phyloP scores from a whole-genome alignment of 2,888 invertebrate genomes.

The Rhodophaea formosa region DNA sequence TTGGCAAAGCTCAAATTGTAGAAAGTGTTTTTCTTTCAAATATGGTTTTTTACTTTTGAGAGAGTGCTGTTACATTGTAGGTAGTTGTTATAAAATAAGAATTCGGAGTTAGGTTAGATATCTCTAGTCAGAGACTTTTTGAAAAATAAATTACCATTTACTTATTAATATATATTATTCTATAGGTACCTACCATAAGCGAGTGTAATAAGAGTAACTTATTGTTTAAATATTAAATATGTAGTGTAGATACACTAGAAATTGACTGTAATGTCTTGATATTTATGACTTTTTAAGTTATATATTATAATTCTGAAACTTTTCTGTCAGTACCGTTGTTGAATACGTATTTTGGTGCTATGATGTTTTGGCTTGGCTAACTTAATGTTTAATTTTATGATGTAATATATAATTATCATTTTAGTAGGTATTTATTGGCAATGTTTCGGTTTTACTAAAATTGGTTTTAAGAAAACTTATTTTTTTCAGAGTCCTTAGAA shows the following conservation, averaged over 20 bases:
- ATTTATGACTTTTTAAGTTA: conserved; percentile 32
- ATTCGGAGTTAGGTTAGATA: conserved; percentile 71
- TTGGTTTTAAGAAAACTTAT: conserved; percentile 39
- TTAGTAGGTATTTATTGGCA: conserved; percentile 68
- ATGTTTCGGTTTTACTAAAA: conserved; percentile 55
- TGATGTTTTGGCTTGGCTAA: conserved; percentile 77
- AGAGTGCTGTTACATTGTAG: conserved; percentile 70
- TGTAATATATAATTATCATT: conserved; percentile 53
- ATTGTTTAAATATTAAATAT: conserved; percentile 59
- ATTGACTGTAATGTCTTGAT: conserved; percentile 59
- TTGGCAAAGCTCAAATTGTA: conserved; percentile 77
- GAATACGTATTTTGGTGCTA: conserved; percentile 76
- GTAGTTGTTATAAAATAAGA: conserved; percentile 58
- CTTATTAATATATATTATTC: conserved; percentile 69
- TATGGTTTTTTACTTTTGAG: conserved; percentile 52
- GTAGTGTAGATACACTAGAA: conserved; percentile 50
- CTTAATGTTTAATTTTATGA: conserved; percentile 63
- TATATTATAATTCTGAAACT: conserved; percentile 55
- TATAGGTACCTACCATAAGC: conserved; percentile 67
- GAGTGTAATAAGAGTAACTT: conserved; percentile 70
- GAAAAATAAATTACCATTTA: conserved; percentile 76
- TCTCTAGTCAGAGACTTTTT: conserved; percentile 80
- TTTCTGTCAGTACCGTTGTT: conserved; percentile 71
- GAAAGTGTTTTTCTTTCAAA: conserved; percentile 47
- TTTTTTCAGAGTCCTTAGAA: conserved; percentile 29